Percentiles rank a stretch among this genome's conserved stretches.
Conservation (phyloP, 2,113 vertebrate species). For the Cephalopholis sonnerati region DNA sequence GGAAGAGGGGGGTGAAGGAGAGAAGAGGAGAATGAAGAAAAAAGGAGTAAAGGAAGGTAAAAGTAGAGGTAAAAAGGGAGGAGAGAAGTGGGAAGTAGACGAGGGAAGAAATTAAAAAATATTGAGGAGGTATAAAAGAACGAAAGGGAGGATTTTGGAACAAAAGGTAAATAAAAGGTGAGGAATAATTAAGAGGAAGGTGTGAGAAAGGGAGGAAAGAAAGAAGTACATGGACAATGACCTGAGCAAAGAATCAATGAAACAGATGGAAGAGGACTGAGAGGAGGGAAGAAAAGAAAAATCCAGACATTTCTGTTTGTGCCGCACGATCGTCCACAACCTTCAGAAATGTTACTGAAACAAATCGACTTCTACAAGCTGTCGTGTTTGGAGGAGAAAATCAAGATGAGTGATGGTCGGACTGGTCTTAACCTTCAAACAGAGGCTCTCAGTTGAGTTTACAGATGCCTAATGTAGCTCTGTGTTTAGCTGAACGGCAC, state of each 20-base stretch:
- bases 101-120: no score
- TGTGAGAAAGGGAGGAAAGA: no score
- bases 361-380: neutral
- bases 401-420: neutral
- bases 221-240: neutral
- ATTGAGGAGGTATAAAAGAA: no score
- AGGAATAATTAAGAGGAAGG: neutral
- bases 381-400: neutral
- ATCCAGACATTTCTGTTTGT: neutral
- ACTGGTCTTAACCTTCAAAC: neutral
- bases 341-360: neutral
- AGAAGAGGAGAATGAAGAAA: no score
- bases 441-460: neutral
- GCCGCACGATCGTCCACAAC: neutral
- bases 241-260: neutral
- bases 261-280: neutral
- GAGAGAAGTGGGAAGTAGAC: no score
- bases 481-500: constrained; percentile 16
- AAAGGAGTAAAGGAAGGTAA: no score
- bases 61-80: no score
- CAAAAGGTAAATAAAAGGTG: neutral
- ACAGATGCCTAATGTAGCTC: accelerated
- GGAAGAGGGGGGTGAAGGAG: no score
- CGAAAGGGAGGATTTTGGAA: no score
- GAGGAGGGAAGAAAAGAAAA: neutral